Percentiles rank a stretch among this genome's conserved stretches.
These are phyloP conservation scores for Catharus bicknelli DNA, from an alignment of 2,113 vertebrate species.

Conservation along the genomic window DNA sequence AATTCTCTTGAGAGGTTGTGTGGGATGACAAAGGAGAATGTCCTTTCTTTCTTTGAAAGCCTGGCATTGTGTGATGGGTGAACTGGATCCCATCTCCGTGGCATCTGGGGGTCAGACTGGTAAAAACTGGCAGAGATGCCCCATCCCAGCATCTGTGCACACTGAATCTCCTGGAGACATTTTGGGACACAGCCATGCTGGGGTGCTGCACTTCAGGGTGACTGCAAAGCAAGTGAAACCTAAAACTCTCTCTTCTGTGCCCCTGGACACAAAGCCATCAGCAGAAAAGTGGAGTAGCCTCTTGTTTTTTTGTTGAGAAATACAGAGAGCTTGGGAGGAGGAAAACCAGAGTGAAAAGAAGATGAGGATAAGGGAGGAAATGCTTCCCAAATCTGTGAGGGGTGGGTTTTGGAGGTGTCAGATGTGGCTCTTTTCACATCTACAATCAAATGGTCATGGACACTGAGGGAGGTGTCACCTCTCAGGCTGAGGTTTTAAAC, in stretches of 20 bases:
- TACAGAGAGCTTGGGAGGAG: background rate
- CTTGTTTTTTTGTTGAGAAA: background rate
- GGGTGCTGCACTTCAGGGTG: background rate
- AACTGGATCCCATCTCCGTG: accelerated
- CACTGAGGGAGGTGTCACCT: background rate
- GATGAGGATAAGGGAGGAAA: background rate
- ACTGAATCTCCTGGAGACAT: background rate
- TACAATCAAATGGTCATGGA: accelerated
- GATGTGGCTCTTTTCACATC: background rate
- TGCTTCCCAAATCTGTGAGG: accelerated
- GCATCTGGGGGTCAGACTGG: background rate
- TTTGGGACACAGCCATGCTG: background rate
- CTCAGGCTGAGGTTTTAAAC: background rate
- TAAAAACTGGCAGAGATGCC: background rate
- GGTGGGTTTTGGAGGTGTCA: background rate
- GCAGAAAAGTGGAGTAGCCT: background rate
- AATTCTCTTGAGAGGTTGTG: background rate
- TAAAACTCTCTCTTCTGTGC: background rate
- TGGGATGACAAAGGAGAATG: background rate
- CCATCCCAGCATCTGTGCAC: background rate
- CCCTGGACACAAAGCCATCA: background rate
- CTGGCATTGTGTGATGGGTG: accelerated
- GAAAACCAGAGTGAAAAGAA: background rate
- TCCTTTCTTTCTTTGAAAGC: background rate
- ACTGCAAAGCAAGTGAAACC: background rate